Conservation (phyloP, 2,113 vertebrate species). For the Neopipo cinnamomea region DNA sequence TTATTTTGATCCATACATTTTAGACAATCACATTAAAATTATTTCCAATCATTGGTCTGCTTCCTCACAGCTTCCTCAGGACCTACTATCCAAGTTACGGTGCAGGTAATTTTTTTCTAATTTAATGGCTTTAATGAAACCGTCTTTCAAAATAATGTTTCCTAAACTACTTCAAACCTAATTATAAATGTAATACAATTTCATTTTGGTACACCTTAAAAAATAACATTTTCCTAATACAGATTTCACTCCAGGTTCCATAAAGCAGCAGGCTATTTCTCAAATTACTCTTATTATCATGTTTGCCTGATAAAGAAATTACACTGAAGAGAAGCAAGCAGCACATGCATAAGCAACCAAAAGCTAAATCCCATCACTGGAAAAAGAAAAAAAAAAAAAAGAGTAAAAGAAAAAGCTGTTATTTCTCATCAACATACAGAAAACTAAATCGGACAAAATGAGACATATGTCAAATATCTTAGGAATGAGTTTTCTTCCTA, state of each 20-base stretch:
- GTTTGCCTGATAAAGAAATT: not conserved
- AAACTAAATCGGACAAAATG: not conserved
- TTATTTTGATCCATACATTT: not conserved
- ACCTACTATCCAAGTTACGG: not conserved
- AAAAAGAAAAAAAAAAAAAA: not conserved
- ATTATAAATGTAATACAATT: not conserved
- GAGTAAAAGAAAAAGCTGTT: not conserved
- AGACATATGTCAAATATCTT: slow-evolving; percentile 26
- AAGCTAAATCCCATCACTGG: not conserved
- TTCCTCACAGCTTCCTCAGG: not conserved
- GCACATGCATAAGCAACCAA: not conserved
- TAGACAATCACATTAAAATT: not conserved
- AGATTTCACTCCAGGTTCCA: not conserved
- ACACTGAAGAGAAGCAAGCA: not conserved
- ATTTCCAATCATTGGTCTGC: not conserved
- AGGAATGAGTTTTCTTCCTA: not conserved
- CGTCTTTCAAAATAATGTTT: not conserved
- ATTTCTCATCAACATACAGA: not conserved
- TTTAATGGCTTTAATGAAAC: not conserved
- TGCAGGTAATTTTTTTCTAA: not conserved
- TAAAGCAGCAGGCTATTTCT: not conserved
- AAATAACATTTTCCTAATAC: not conserved
- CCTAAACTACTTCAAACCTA: not conserved
- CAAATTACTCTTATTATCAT: not conserved
- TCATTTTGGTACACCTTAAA: slow-evolving; percentile 3